These are phyloP conservation scores for Eugnorisma glareosa DNA, from an alignment of 2,888 invertebrate genomes.

Conservation along the genomic window DNA sequence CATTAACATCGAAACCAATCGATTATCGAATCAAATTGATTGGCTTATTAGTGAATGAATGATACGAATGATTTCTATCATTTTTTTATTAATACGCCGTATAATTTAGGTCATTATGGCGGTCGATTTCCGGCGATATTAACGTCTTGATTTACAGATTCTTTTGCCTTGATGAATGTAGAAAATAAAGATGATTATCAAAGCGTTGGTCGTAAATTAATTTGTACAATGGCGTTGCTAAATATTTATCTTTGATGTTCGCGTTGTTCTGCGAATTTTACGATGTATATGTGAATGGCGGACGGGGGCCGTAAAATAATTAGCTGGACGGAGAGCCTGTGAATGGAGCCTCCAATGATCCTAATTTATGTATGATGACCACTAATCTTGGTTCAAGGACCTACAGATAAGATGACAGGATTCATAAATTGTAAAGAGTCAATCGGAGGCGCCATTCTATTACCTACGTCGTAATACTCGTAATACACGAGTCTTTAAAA, in stretches of 20 bases:
- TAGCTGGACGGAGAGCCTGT: slow-evolving; percentile 71
- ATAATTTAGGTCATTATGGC: slow-evolving; percentile 56
- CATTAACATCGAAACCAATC: slow-evolving; percentile 60
- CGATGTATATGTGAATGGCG: slow-evolving; percentile 53
- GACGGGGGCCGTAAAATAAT: slow-evolving; percentile 76
- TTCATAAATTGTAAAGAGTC: background rate
- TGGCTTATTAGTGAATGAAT: slow-evolving; percentile 63
- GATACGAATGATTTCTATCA: slow-evolving; percentile 43
- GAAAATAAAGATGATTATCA: slow-evolving; percentile 53
- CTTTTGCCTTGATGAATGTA: slow-evolving; percentile 39
- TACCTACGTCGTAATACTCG: background rate
- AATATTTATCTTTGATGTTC: slow-evolving; percentile 70
- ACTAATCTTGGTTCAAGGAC: slow-evolving; percentile 62
- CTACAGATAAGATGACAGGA: background rate
- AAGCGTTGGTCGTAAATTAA: slow-evolving; percentile 74
- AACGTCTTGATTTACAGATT: slow-evolving; percentile 55
- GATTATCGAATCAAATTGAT: slow-evolving; percentile 62
- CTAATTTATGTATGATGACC: slow-evolving; percentile 51
- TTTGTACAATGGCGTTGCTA: slow-evolving; percentile 72
- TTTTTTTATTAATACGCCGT: slow-evolving; percentile 58
- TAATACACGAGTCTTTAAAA: background rate
- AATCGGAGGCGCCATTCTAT: background rate
- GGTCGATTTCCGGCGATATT: slow-evolving; percentile 47
- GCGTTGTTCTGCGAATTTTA: slow-evolving; percentile 69
- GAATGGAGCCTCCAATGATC: slow-evolving; percentile 63